A percentile compares a stretch with the other conserved stretches of the same genome.
Conservation (phyloP, 1,140 invertebrate species). For the Planococcus citri region DNA sequence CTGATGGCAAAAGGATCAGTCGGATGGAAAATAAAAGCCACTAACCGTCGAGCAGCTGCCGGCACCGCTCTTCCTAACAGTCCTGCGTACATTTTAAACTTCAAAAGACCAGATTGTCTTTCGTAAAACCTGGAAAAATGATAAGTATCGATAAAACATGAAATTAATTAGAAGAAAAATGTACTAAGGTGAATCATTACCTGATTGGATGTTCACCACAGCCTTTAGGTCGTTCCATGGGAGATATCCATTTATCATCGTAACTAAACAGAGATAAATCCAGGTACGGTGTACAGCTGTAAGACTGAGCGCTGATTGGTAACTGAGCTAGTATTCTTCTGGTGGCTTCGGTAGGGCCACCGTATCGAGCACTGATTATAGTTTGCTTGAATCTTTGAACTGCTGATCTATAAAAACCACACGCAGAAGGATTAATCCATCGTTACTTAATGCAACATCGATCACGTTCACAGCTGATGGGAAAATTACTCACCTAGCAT, state of each 20-base stretch:
- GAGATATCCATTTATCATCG: slow-evolving; percentile 91
- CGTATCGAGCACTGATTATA: slow-evolving; percentile 72
- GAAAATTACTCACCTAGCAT: slow-evolving; percentile 51
- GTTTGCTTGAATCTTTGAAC: slow-evolving; percentile 68
- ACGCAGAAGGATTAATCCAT: no score
- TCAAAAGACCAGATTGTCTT: slow-evolving; percentile 74
- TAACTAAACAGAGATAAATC: slow-evolving; percentile 88
- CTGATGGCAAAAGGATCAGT: slow-evolving; percentile 92
- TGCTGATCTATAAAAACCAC: slow-evolving; percentile 19
- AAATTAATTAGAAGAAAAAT: not conserved
- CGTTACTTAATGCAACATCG: no score
- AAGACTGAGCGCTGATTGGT: slow-evolving; percentile 90
- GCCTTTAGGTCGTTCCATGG: slow-evolving; percentile 86
- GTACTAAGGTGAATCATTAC: slow-evolving; percentile 37
- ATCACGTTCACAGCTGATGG: no score
- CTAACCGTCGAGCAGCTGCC: slow-evolving; percentile 56
- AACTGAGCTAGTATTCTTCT: slow-evolving; percentile 81
- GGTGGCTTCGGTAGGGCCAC: slow-evolving; percentile 71
- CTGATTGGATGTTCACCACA: slow-evolving; percentile 87
- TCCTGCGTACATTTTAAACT: slow-evolving; percentile 77
- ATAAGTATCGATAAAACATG: slow-evolving; percentile 22
- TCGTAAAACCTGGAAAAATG: slow-evolving; percentile 70
- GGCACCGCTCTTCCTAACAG: slow-evolving; percentile 45
- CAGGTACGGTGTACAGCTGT: slow-evolving; percentile 82
- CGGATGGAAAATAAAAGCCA: slow-evolving; percentile 97